Evolutionary conservation across 2,113 vertebrate species (phyloP).

Genomic region (Haliaeetus leucogaster): DNA sequence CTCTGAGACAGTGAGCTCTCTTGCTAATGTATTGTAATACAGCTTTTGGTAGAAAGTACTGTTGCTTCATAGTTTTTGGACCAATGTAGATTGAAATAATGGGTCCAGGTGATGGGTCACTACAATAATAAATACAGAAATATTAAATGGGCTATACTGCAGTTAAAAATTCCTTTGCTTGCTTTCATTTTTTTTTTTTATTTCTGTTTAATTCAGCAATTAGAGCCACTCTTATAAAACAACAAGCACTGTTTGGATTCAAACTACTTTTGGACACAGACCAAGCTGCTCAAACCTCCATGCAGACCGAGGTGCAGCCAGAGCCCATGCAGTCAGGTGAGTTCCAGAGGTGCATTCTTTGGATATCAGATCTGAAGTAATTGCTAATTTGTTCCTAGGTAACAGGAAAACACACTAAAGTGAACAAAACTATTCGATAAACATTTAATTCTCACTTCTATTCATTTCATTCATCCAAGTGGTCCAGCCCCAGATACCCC

Average conservation of each 20-base stretch:
- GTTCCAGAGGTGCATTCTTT: conserved; percentile 4
- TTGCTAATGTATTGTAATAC: neutral
- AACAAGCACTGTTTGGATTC: neutral
- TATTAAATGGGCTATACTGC: neutral
- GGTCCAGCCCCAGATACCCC: neutral
- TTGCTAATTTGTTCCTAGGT: conserved; percentile 1
- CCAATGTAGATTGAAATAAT: neutral
- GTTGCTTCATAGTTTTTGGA: neutral
- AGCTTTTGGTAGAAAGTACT: neutral
- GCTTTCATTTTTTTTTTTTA: neutral
- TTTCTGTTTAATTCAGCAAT: neutral
- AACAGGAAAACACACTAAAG: neutral
- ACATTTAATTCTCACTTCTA: neutral
- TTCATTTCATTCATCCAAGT: neutral
- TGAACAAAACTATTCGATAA: neutral
- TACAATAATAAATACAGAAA: neutral
- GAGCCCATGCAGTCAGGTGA: neutral
- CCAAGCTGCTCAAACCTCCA: neutral
- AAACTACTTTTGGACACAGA: neutral
- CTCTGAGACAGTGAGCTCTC: neutral
- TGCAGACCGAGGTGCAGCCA: neutral
- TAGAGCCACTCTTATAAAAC: neutral
- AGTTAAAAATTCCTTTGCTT: neutral
- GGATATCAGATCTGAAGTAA: neutral
- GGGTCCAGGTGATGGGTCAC: neutral